Evolutionary conservation across 2,888 invertebrate genomes (phyloP).

Genomic region (Abscondita cerata): DNA sequence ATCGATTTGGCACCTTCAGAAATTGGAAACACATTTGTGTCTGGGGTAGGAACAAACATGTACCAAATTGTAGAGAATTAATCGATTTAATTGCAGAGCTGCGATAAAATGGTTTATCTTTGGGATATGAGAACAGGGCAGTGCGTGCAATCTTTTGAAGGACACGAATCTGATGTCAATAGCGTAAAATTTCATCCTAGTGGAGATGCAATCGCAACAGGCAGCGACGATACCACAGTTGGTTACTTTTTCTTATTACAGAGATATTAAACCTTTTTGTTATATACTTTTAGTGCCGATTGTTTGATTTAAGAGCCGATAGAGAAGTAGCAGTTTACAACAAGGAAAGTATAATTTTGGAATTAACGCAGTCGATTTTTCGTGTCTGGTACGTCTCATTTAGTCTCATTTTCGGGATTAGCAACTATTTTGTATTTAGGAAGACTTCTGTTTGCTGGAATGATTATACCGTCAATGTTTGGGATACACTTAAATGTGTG

Average conservation of each 20-base stretch:
- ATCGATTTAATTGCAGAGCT: slow-evolving; percentile 73
- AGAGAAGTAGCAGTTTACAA: slow-evolving; percentile 95
- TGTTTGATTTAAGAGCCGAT: slow-evolving; percentile 97
- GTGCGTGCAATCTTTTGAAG: slow-evolving; percentile 98
- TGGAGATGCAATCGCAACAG: slow-evolving; percentile 98
- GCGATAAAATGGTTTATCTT: slow-evolving; percentile 95
- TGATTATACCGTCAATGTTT: slow-evolving; percentile 97
- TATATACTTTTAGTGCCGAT: slow-evolving; percentile 75
- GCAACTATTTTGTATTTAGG: slow-evolving; percentile 62
- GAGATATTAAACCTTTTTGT: too few species aligned
- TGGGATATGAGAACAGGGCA: slow-evolving; percentile 99
- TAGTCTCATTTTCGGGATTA: neutral
- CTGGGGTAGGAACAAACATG: slow-evolving; percentile 86
- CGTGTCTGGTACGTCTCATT: slow-evolving; percentile 71
- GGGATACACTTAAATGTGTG: slow-evolving; percentile 96
- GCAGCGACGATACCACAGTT: slow-evolving; percentile 96
- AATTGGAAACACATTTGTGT: slow-evolving; percentile 97
- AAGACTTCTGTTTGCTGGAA: slow-evolving; percentile 95
- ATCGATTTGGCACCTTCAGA: slow-evolving; percentile 97
- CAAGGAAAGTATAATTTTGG: slow-evolving; percentile 98
- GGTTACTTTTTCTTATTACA: slow-evolving; percentile 40
- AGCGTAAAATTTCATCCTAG: slow-evolving; percentile 98
- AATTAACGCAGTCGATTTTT: slow-evolving; percentile 97
- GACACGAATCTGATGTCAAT: slow-evolving; percentile 98
- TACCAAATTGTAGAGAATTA: too few species aligned